These are phyloP conservation scores for Galagoides demidoff DNA, from an alignment of 2,797 vertebrate species.

Conservation along the genomic window DNA sequence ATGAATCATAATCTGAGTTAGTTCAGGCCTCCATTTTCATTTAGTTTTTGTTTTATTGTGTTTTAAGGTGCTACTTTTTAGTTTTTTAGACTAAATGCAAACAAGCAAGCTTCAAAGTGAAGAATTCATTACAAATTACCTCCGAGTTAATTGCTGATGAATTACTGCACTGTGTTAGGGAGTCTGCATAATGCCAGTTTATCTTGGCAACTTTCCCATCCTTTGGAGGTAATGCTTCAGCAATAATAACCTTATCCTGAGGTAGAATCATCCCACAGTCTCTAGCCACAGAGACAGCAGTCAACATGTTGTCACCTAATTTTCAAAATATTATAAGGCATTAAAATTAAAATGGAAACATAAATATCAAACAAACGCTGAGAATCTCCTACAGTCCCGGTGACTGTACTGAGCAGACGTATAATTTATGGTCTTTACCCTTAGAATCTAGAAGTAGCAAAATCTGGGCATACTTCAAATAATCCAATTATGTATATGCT, in stretches of 20 bases:
- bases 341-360: conserved; percentile 59
- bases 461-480: neutral
- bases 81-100: conserved; percentile 55
- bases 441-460: conserved; percentile 8
- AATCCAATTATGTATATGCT: neutral
- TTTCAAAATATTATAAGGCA: conserved; percentile 65
- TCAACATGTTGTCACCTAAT: conserved; percentile 98
- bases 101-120: conserved; percentile 28
- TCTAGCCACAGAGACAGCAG: conserved; percentile 98
- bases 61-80: neutral
- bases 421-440: neutral
- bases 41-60: neutral
- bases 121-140: conserved; percentile 85
- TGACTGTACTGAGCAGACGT: neutral
- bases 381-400: neutral
- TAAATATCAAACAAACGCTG: neutral
- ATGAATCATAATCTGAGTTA: neutral
- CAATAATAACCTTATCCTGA: conserved; percentile 96
- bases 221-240: conserved; percentile 95
- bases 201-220: conserved; percentile 96
- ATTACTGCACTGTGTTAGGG: conserved; percentile 87
- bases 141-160: conserved; percentile 88
- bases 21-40: neutral
- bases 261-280: conserved; percentile 99
- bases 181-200: conserved; percentile 97